Conservation (phyloP, 1,140 invertebrate species). For the Drosophila obscura region DNA sequence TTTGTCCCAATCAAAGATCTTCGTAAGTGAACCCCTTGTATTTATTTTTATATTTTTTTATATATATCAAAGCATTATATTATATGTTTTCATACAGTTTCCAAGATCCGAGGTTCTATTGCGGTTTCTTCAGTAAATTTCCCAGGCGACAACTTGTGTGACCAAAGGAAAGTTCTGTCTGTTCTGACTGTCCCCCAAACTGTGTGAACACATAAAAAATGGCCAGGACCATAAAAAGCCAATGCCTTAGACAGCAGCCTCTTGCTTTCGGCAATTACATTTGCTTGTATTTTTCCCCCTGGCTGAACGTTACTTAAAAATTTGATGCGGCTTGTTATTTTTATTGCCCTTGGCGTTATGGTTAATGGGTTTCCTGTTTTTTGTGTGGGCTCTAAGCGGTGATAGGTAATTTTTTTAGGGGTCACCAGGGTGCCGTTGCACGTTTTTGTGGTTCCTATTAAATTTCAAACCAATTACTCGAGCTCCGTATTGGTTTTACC, state of each 20-base stretch:
- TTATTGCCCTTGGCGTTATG: slow-evolving; percentile 52
- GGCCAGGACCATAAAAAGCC: slow-evolving; percentile 22
- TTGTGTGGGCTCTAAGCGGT: slow-evolving; percentile 23
- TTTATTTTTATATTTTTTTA: too few relatives aligned
- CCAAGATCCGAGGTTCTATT: neutral
- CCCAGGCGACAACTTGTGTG: slow-evolving; percentile 51
- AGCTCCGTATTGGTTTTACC: neutral
- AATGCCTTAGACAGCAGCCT: neutral
- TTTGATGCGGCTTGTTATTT: slow-evolving; percentile 70
- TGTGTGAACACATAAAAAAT: slow-evolving; percentile 21
- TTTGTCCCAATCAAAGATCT: too few relatives aligned
- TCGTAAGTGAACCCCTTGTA: too few relatives aligned
- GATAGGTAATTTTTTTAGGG: slow-evolving; percentile 64
- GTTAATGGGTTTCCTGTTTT: slow-evolving; percentile 36
- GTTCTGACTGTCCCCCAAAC: slow-evolving; percentile 2
- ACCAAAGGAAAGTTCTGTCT: slow-evolving; percentile 3
- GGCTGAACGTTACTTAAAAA: slow-evolving; percentile 54
- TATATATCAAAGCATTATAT: neutral
- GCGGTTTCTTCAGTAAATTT: slow-evolving; percentile 23
- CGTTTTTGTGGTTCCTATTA: slow-evolving; percentile 34
- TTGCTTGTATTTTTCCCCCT: slow-evolving; percentile 27
- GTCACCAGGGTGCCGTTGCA: slow-evolving; percentile 48
- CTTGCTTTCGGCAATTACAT: slow-evolving; percentile 40
- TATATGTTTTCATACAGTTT: neutral
- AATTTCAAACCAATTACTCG: slow-evolving; percentile 22